These are phyloP conservation scores for Archocentrus centrarchus DNA, from an alignment of 2,113 vertebrate genomes.

Conservation along the genomic window DNA sequence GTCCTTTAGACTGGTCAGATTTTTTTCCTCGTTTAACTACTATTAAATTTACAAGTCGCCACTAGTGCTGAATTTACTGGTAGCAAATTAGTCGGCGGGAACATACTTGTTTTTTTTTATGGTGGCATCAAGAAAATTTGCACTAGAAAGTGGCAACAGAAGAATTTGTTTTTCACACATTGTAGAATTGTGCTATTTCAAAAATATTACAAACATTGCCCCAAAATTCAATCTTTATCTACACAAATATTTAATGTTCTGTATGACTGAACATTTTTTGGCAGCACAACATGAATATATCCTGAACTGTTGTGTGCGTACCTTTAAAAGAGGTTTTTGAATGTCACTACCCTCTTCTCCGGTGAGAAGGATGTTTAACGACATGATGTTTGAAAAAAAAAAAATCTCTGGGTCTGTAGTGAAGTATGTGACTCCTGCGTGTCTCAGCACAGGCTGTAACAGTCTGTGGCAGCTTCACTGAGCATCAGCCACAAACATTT, in stretches of 20 bases:
- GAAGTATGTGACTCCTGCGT: constrained; percentile 48
- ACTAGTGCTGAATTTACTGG: not conserved
- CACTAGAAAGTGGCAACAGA: not conserved
- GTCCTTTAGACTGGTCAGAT: not conserved
- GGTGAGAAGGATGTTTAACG: constrained; percentile 45
- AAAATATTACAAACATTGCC: not conserved
- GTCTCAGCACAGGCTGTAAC: constrained; percentile 43
- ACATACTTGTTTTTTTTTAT: not conserved
- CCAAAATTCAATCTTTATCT: not conserved
- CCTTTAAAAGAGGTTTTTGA: too few species aligned
- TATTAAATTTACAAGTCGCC: not conserved
- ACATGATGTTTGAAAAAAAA: constrained; percentile 56
- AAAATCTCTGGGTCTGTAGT: constrained; percentile 60
- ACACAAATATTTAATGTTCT: not conserved
- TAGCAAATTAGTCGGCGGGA: not conserved
- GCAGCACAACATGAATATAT: not conserved
- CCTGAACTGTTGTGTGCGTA: too few species aligned
- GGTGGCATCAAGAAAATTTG: not conserved
- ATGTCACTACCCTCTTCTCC: too few species aligned
- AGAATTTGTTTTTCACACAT: not conserved
- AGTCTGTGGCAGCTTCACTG: constrained; percentile 45
- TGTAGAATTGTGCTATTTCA: not conserved
- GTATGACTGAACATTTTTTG: not conserved
- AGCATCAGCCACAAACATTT: constrained; percentile 25
- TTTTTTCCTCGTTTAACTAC: not conserved